Evolutionary conservation across 2,113 vertebrate species (phyloP).

Genomic region (Boleophthalmus pectinirostris): DNA sequence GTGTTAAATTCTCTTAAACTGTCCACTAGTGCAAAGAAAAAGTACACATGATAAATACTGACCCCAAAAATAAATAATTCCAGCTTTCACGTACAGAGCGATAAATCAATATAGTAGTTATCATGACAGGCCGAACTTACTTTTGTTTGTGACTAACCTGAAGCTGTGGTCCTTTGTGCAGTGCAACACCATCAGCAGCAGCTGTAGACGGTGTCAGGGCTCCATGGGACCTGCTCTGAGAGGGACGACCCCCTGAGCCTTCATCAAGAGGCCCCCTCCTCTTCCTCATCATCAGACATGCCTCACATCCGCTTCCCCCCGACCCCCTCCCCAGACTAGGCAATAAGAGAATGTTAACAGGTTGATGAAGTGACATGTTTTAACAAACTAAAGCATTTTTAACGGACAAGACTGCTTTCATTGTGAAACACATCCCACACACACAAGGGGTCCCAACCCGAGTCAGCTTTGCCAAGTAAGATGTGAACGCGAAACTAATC

Average conservation of each 20-base stretch:
- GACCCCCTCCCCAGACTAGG: slow-evolving; percentile 82
- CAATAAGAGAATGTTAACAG: slow-evolving; percentile 93
- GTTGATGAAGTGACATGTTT: slow-evolving; percentile 89
- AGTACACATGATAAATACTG: too few species aligned
- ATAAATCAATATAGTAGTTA: too few species aligned
- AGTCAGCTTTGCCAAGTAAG: slow-evolving; percentile 82
- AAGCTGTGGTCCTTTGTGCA: slow-evolving; percentile 64
- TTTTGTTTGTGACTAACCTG: background rate
- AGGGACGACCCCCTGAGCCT: slow-evolving; percentile 48
- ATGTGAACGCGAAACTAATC: slow-evolving; percentile 59
- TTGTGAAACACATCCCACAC: slow-evolving; percentile 30
- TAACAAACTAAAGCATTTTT: slow-evolving; percentile 65
- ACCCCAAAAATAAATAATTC: too few species aligned
- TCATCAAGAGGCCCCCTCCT: slow-evolving; percentile 58
- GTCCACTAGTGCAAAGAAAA: too few species aligned
- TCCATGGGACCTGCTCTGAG: slow-evolving; percentile 51
- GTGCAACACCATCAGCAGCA: slow-evolving; percentile 99
- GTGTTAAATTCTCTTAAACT: too few species aligned
- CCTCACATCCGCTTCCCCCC: slow-evolving; percentile 61
- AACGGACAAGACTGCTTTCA: slow-evolving; percentile 65
- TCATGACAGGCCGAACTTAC: too few species aligned
- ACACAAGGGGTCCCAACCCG: slow-evolving; percentile 74
- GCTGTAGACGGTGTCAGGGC: slow-evolving; percentile 86
- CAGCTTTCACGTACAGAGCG: too few species aligned
- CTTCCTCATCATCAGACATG: slow-evolving; percentile 58